Evolutionary conservation across 2,888 invertebrate species (phyloP), one percentile per base, ranked within the genome.

Genomic region (Globia sparganii): DNA sequence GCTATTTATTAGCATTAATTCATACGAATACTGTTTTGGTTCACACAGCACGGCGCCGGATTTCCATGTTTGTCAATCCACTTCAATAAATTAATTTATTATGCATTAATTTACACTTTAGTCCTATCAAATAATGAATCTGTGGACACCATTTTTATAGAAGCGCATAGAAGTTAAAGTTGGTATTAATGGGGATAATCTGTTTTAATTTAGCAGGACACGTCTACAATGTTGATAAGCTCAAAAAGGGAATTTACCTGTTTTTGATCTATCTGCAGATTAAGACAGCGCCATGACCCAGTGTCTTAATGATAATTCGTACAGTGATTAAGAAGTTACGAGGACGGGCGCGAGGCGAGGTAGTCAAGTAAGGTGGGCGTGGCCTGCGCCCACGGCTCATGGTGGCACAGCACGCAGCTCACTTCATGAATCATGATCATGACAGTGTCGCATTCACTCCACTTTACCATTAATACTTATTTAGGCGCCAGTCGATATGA

Each of bases 211-310:
- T 79, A 43, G 25, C 40, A 69, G 21, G 58, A 72, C n/a, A 77
- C 49, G 40, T 61, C 11, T 56, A 56, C 15, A 70, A 46, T 28
- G 68, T 65, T 40, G 62, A 25, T 15, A 59, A 40, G 58, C n/a
- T 75, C 67, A 69, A 84, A 80, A 81, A 78, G 69, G 73, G 81
- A 72, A 88, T 85, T 84, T 86, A 87, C 80, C 72, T 84, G 73
- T 75, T 80, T 86, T 85, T 86, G 87, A 90, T 90, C 82, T 83
- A 84, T 80, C 75, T 73, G 34, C 72, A 85, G 84, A 88, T 91
- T 88, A 89, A 83, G 74, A 49, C 68, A 31, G 58, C 59, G 80
- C 87, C 87, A 84, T 91, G 90, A 84, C 90, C 89, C 77, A 83
- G 78, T 83, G 82, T 81, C 81, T 85, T 84, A 85, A 83, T 66